Conservation (phyloP, 2,113 vertebrate species). For the Menidia beryllina region DNA sequence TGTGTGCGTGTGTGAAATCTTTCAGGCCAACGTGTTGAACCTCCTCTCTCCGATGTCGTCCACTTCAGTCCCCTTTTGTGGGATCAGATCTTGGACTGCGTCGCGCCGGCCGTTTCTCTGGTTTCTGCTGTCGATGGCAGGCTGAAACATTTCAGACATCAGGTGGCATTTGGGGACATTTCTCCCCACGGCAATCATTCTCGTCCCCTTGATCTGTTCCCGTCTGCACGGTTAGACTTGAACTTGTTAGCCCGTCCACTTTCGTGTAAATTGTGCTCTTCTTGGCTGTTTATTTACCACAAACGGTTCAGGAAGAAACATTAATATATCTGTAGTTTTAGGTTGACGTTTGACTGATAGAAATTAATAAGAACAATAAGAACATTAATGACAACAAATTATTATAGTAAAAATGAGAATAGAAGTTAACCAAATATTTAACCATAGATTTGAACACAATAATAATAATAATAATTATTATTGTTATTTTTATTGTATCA, state of each 20-base stretch:
- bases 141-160: conserved; percentile 78
- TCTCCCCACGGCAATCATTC: conserved; percentile 59
- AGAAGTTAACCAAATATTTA: background rate
- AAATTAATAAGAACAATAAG: conserved; percentile 5
- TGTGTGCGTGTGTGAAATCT: conserved; percentile 35
- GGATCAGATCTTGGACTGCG: conserved; percentile 34
- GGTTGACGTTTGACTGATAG: background rate
- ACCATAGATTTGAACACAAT: too few species aligned
- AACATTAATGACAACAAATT: conserved; percentile 7
- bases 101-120: conserved; percentile 46
- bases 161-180: conserved; percentile 78
- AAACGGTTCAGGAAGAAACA: background rate
- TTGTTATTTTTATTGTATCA: too few species aligned
- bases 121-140: conserved; percentile 72
- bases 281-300: conserved; percentile 11
- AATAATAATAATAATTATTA: too few species aligned
- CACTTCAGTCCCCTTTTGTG: conserved; percentile 17
- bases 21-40: conserved; percentile 55
- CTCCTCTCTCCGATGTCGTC: background rate
- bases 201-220: conserved; percentile 34
- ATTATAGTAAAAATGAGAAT: background rate
- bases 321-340: conserved; percentile 2
- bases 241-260: conserved; percentile 49
- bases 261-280: conserved; percentile 24
- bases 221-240: conserved; percentile 16